Percentiles rank a stretch among this genome's conserved stretches.
Evolutionary conservation across 2,113 vertebrate species (phyloP).

Genomic region (Morphnarchus princeps): DNA sequence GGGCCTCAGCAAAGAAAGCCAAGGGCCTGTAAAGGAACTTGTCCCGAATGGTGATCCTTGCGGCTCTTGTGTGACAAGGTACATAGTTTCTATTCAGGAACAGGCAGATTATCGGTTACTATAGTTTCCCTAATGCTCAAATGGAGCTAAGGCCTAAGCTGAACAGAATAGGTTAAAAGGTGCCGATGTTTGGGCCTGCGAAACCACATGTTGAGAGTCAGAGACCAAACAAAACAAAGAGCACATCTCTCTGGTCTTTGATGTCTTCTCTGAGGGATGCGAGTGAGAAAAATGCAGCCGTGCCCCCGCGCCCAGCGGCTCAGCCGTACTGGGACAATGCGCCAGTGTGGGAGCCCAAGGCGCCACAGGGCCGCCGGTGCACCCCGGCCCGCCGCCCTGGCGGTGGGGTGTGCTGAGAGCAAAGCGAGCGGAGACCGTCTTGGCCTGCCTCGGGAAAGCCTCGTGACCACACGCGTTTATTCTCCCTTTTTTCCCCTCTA

Average conservation of each 20-base stretch:
- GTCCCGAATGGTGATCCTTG: slow-evolving; percentile 86
- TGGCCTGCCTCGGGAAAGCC: accelerated
- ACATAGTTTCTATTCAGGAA: slow-evolving; percentile 99
- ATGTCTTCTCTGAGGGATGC: slow-evolving; percentile 91
- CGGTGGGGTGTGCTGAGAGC: not conserved
- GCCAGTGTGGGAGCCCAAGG: slow-evolving; percentile 46
- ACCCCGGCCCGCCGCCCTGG: not conserved
- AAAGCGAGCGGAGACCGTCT: accelerated
- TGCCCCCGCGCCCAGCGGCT: slow-evolving; percentile 54
- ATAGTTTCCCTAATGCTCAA: slow-evolving; percentile 99
- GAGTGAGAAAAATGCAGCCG: slow-evolving; percentile 73
- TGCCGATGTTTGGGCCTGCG: slow-evolving; percentile 93
- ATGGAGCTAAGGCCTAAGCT: slow-evolving; percentile 96
- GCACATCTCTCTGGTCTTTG: slow-evolving; percentile 88
- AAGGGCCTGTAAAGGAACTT: slow-evolving; percentile 90
- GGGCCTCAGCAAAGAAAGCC: slow-evolving; percentile 84
- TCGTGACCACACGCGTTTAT: accelerated
- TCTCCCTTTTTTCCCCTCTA: accelerated
- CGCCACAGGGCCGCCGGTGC: not conserved
- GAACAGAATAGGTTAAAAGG: slow-evolving; percentile 99
- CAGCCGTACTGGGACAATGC: slow-evolving; percentile 69
- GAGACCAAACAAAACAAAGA: slow-evolving; percentile 90
- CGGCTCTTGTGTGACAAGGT: slow-evolving; percentile 97
- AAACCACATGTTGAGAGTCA: slow-evolving; percentile 99
- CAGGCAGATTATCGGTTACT: slow-evolving; percentile 99